phyloP scores from a whole-genome alignment of 64 coral and sea anemone genomes.

The Montipora capricornis region DNA sequence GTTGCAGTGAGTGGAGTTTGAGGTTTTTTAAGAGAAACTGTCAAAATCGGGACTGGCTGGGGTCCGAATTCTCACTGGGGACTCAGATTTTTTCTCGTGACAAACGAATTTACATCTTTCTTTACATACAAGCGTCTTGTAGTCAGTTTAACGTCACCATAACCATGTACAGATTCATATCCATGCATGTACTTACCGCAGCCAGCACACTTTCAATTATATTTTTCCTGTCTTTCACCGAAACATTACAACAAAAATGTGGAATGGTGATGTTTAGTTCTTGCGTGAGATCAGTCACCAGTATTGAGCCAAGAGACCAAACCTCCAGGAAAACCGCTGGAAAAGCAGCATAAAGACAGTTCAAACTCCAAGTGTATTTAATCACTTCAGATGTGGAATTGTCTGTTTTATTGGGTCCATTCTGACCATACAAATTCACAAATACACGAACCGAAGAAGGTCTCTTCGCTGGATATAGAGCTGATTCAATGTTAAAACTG shows the following conservation, averaged over 20 bases:
- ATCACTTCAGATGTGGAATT: background rate
- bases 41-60: too few relatives aligned
- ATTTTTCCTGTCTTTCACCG: background rate
- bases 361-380: slow-evolving; percentile 11
- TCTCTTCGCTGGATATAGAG: background rate
- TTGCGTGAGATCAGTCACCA: background rate
- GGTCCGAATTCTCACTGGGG: too few relatives aligned
- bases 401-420: background rate
- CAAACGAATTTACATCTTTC: too few relatives aligned
- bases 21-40: too few relatives aligned
- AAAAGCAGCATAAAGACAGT: slow-evolving; percentile 11
- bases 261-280: background rate
- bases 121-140: background rate
- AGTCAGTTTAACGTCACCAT: background rate
- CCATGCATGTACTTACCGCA: background rate
- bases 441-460: background rate
- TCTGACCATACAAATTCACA: background rate
- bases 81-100: too few relatives aligned
- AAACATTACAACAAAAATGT: background rate
- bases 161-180: background rate
- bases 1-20: too few relatives aligned
- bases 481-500: slow-evolving; percentile 30
- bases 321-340: background rate
- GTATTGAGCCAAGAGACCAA: background rate
- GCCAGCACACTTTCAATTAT: background rate